Evolutionary conservation across 2,113 vertebrate genomes (phyloP).

Genomic region (Heliornis fulica): DNA sequence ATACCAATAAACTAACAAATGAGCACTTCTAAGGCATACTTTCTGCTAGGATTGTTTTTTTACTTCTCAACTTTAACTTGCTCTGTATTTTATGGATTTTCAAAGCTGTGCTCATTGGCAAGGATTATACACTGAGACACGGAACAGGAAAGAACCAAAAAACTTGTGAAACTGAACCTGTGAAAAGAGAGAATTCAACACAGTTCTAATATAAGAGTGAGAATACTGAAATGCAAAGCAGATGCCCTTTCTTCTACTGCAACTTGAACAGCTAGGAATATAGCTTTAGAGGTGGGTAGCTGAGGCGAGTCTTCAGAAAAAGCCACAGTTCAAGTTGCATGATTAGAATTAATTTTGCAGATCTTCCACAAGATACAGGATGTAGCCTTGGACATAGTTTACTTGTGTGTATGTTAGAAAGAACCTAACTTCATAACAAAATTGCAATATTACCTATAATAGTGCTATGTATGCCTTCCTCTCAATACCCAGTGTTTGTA

Average conservation of each 20-base stretch:
- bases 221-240: not conserved
- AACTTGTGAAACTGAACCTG: conserved; percentile 35
- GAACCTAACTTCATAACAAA: not conserved
- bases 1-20: not conserved
- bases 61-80: not conserved
- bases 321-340: not conserved
- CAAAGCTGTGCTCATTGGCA: conserved; percentile 6
- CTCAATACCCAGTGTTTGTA: not conserved
- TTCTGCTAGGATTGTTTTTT: not conserved
- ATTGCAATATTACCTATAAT: not conserved
- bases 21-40: not conserved
- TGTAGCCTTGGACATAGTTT: not conserved
- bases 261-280: not conserved
- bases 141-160: not conserved
- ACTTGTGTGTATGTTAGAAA: not conserved
- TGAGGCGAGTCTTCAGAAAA: not conserved
- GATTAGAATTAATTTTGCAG: not conserved
- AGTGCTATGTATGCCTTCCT: not conserved
- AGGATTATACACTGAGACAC: not conserved
- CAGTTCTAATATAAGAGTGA: not conserved
- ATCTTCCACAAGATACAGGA: not conserved
- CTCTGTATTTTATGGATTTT: not conserved
- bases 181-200: conserved; percentile 24
- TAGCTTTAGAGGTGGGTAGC: not conserved
- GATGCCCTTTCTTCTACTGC: not conserved